These are phyloP conservation scores for Odontocerum albicorne DNA, from an alignment of 2,888 invertebrate genomes.

Conservation along the genomic window DNA sequence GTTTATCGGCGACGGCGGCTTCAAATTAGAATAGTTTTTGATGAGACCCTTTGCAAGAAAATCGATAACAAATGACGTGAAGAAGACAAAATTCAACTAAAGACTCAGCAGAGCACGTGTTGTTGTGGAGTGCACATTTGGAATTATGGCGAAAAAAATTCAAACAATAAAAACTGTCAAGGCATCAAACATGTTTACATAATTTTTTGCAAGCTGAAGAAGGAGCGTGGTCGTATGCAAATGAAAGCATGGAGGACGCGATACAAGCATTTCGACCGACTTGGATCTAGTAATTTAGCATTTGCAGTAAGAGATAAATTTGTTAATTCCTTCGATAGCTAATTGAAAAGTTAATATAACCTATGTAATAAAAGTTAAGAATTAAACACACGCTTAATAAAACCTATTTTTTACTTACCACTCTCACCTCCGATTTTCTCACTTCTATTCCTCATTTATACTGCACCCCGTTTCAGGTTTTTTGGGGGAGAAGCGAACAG, in stretches of 20 bases:
- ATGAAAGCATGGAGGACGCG: not conserved
- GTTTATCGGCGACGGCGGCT: conserved; percentile 10
- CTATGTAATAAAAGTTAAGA: too few species aligned
- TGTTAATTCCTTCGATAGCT: too few species aligned
- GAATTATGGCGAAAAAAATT: conserved; percentile 9
- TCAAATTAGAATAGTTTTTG: conserved; percentile 17
- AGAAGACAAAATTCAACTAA: conserved; percentile 4
- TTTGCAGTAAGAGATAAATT: conserved; percentile 1
- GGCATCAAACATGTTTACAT: not conserved
- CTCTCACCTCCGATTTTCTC: too few species aligned
- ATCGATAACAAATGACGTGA: not conserved
- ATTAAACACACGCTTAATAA: too few species aligned
- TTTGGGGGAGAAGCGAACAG: too few species aligned
- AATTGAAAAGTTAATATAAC: too few species aligned
- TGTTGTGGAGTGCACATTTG: conserved; percentile 10
- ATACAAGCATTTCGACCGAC: not conserved
- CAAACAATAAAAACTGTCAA: conserved; percentile 6
- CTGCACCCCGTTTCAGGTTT: too few species aligned
- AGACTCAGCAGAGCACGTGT: conserved; percentile 4
- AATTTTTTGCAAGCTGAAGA: not conserved
- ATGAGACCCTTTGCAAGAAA: conserved; percentile 14
- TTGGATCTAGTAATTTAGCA: not conserved
- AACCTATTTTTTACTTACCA: too few species aligned
- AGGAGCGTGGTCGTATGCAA: not conserved
- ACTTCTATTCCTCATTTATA: too few species aligned